Base-by-base conservation (phyloP, 1,140 invertebrate genomes). In the Pinna nobilis region DNA sequence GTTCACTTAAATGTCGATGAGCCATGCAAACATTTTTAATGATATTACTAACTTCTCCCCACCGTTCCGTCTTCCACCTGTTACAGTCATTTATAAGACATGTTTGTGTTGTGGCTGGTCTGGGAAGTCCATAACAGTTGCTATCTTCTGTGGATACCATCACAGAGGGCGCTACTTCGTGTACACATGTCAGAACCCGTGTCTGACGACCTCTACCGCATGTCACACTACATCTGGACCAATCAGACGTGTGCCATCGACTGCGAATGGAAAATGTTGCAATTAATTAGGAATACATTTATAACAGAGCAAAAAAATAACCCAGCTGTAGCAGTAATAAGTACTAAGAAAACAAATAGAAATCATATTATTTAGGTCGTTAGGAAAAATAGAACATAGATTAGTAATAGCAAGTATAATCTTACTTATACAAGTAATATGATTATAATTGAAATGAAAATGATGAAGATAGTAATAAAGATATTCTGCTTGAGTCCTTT, bases 171-270 rank as follows among this genome's bases (percentile, higher is more conserved):
- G 61, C 23, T 5, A 66, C 44, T 28, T 72, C 61, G 25, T 72
- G 37, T 9, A 72, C 51, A 66, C 70, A 72, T 13, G 51, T 57
- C 30, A 72, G 32, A 7, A 57, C 66, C 25, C 70, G 32, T 33
- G 37, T 65, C 32, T 72, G 61, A 3, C 49, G 33, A 18, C 70
- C 70, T 11, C 30, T 53, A n/a, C 61, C 70, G 59, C 70, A 72
- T 11, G 70, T 64, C 28, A 47, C 53, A 59, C 70, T 72, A 32
- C 70, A 72, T 15, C 25, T n/a, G 20, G 61, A 64, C 70, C 70
- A 72, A 59, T 51, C 35, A 11, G 61, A 65, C 0, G 70, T 44
- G 30, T 72, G 60, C 70, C 70, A 72, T n/a, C 61, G 33, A 44
- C 59, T 61, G 23, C 28, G 11, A 51, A 23, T 11, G 15, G 15